Base-by-base conservation (phyloP, 2,888 invertebrate genomes). In the Caenorhabditis sinica region DNA sequence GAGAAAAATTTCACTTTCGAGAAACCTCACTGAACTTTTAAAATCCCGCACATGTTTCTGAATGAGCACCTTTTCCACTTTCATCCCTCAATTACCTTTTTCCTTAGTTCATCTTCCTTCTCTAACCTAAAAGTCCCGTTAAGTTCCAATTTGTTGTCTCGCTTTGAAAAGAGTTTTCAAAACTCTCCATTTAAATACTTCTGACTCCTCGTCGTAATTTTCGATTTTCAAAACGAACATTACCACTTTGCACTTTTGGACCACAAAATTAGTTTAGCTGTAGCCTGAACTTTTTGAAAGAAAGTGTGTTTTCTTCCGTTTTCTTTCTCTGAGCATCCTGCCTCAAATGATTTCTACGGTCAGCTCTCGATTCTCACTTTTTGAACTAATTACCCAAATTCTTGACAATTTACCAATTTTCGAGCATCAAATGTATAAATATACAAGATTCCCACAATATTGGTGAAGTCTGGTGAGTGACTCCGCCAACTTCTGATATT, bases 401-500 rank as follows among this genome's bases (percentile, higher is more conserved):
- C 30, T 66, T 66, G n/a, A n/a, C n/a, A n/a, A n/a, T n/a, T n/a
- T n/a, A n/a, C n/a, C 56, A 69, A n/a, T 8, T 56, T 40, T 25
- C 40, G 40, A 69, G 56, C 36, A 56, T 56, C 69, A 51, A n/a
- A 73, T 61, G 49, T 36, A 61, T 49, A 36, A 36, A 73, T 36
- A n/a, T 51, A 63, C 43, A 33, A 63, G 33, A 36, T 63, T 73
- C 73, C 61, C 73, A 74, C 61, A 63, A 66, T 68, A 68, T 53
- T 11, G 20, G 25, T 20, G 75, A 66, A 56, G 75, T 66, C 53
- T 65, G 65, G 63, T 75, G 75, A 66, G 66, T 75, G 56, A 66
- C 45, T 61, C 68, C 60, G 49, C 60, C 69, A 51, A 68, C 49
- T 43, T 43, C 79, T 72, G 71, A 72, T 79, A 65, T 72, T 79